Evolutionary conservation across 1,140 invertebrate species (phyloP).

Genomic region (Tetraneura akinire): DNA sequence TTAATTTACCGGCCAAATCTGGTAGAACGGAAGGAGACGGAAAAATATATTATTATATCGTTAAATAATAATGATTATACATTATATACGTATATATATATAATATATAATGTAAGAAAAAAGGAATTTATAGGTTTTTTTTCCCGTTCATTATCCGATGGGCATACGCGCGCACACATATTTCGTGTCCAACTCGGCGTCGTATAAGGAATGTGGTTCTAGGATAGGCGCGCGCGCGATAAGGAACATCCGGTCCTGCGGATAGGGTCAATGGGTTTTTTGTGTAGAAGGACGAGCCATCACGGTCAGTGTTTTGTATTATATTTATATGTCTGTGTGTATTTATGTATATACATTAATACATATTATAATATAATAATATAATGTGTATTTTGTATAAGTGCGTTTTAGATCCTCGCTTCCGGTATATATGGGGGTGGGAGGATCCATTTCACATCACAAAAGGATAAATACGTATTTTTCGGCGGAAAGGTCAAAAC

Average conservation of each 20-base stretch:
- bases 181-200: background rate
- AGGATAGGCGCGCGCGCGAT: slow-evolving; percentile 48
- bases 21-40: slow-evolving; percentile 37
- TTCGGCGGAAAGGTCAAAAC: slow-evolving; percentile 40
- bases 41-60: slow-evolving; percentile 20
- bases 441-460: slow-evolving; percentile 33
- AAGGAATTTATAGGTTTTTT: slow-evolving; percentile 21
- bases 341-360: background rate
- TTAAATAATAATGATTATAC: slow-evolving; percentile 34
- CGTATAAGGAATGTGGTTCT: slow-evolving; percentile 45
- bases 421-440: slow-evolving; percentile 11
- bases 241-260: slow-evolving; percentile 49
- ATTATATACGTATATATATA: slow-evolving; percentile 10
- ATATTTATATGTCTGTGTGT: background rate
- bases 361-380: background rate
- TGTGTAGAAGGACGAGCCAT: slow-evolving; percentile 18
- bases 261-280: slow-evolving; percentile 52
- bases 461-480: slow-evolving; percentile 34
- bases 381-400: background rate
- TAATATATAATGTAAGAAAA: background rate
- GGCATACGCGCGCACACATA: background rate
- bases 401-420: slow-evolving; percentile 35
- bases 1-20: slow-evolving; percentile 48
- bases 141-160: background rate
- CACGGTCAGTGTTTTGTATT: slow-evolving; percentile 8